Evolutionary conservation across 53 echinoderm and acorn worm species (phyloP), one percentile per base, ranked within the genome.

Genomic region (Henricia sp.): DNA sequence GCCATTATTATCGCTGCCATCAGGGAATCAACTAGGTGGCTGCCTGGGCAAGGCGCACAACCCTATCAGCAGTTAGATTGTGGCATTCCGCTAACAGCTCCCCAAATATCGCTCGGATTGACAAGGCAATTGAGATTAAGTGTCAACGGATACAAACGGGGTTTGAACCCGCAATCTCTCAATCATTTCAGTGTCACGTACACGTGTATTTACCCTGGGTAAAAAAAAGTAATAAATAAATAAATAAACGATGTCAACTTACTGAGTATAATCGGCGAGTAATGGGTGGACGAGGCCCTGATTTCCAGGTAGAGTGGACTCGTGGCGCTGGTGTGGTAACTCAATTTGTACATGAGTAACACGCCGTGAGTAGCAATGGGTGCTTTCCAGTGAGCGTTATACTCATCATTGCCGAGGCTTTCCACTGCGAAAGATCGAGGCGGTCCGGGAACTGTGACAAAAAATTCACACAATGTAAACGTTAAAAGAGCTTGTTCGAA

Each of bases 331-430:
- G 95, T 88, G 20, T 84, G 88, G 66, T 90, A 95, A 14, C 69
- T 83, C 32, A 95, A 52, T 44, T 90, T 85, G 39, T 92, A 99
- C 42, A 39, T 58, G 25, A 68, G 60, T 1, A 99, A 67, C 36
- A 89, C 88, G 4, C 99, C 99, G 39, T 91, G 91, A 42, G 94
- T 95, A 11, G 85, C 83, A 24, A 38, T 67, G 4, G 99, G 99
- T 29, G 71, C 62, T 10, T 67, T 68, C 99, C 99, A 99, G 4
- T 74, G 59, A 11, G 91, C 99, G 0, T 82, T 30, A 53, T 99
- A 99, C 14, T 59, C 76, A 35, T 65, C 90, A 41, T 83, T 87
- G 29, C 37, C 71, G 3, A 43, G 54, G 37, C 12, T 24, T 14
- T 71, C 88, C 0, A 99, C 83, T 0, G 27, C 42, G 86, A 99